A percentile compares a stretch with the other conserved stretches of the same genome.
Conservation (phyloP, 1,140 invertebrate genomes). For the Ruditapes philippinarum region DNA sequence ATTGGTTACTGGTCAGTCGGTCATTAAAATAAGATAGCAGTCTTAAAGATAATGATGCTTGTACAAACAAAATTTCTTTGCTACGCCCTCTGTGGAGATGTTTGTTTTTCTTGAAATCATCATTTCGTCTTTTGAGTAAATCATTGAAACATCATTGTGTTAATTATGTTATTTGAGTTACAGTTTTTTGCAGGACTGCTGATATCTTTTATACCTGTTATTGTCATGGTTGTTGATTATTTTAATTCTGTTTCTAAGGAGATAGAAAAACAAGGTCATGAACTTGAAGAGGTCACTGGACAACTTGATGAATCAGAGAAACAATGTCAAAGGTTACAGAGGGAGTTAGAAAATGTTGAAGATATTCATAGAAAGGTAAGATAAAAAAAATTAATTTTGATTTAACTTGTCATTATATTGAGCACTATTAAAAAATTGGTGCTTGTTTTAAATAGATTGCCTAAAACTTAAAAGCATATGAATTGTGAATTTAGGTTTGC, state of each 20-base stretch:
- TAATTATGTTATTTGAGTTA: neutral
- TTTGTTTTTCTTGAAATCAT: no score
- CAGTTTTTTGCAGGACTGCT: neutral
- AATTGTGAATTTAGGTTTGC: neutral
- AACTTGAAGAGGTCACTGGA: constrained; percentile 45
- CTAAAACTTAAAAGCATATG: neutral
- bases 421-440: no score
- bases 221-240: constrained; percentile 4
- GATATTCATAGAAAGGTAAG: constrained; percentile 65
- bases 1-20: no score
- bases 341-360: constrained; percentile 54
- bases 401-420: no score
- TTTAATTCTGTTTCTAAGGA: constrained; percentile 48
- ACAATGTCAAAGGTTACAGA: constrained; percentile 57
- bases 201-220: neutral
- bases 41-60: no score
- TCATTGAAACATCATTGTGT: no score
- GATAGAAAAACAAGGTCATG: constrained; percentile 45
- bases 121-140: neutral
- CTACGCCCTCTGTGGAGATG: no score
- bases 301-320: constrained; percentile 59
- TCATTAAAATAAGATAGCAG: no score
- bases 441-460: no score
- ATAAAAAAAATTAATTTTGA: no score
- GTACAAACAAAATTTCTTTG: no score